Evolutionary conservation across 1,140 invertebrate genomes (phyloP).

Genomic region (Caenorhabditis brenneri): DNA sequence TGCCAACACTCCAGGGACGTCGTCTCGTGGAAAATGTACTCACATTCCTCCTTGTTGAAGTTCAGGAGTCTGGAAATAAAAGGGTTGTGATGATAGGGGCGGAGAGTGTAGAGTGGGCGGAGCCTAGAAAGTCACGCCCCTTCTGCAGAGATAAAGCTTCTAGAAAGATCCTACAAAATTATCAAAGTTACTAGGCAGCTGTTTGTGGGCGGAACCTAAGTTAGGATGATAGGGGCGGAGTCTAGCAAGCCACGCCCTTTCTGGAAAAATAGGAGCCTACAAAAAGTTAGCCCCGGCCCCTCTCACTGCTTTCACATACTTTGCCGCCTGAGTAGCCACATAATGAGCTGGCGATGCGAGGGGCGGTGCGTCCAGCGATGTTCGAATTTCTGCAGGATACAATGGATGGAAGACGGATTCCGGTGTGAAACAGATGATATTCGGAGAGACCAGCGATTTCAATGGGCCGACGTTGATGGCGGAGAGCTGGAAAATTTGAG

Average conservation of each 20-base stretch:
- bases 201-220: too few relatives aligned
- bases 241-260: too few relatives aligned
- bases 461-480: constrained; percentile 52
- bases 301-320: too few relatives aligned
- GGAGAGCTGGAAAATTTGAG: constrained; percentile 46
- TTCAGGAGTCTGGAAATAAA: constrained; percentile 36
- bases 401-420: constrained; percentile 69
- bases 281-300: too few relatives aligned
- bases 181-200: too few relatives aligned
- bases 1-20: constrained; percentile 61
- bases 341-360: constrained; percentile 64
- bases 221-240: too few relatives aligned
- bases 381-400: constrained; percentile 64
- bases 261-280: neutral
- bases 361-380: constrained; percentile 10
- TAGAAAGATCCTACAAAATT: too few relatives aligned
- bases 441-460: constrained; percentile 57
- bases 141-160: too few relatives aligned
- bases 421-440: constrained; percentile 70
- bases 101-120: too few relatives aligned
- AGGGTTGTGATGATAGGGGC: too few relatives aligned
- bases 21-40: constrained; percentile 38
- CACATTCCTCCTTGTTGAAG: constrained; percentile 44
- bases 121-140: too few relatives aligned
- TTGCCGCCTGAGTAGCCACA: constrained; percentile 63